These are phyloP conservation scores for Cordilura impudica DNA, from an alignment of 2,888 invertebrate genomes.

Conservation along the genomic window DNA sequence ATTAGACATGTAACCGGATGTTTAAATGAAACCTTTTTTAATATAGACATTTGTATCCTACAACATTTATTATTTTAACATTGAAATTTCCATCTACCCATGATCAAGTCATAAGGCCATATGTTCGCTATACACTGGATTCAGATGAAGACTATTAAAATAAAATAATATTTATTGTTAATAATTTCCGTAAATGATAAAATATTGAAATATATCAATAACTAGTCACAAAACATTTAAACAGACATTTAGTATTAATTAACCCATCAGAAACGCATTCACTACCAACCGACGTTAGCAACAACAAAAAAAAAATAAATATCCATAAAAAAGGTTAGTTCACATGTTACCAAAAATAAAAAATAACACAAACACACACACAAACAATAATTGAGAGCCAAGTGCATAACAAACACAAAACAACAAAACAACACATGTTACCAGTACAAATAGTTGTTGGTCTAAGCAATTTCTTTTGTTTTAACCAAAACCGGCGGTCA, in stretches of 20 bases:
- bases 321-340: slow-evolving; percentile 1
- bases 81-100: not conserved
- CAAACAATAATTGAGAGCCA: not conserved
- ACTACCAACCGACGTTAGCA: no score
- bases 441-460: no score
- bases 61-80: not conserved
- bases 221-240: slow-evolving; percentile 41
- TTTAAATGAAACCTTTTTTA: no score
- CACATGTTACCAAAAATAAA: not conserved
- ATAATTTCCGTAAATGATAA: slow-evolving; percentile 60
- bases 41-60: not conserved
- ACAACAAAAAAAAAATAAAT: no score
- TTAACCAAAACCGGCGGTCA: slow-evolving; percentile 59
- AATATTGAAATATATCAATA: slow-evolving; percentile 53
- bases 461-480: slow-evolving; percentile 34
- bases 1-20: no score
- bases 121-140: not conserved
- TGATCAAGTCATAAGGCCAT: not conserved
- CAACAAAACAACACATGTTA: slow-evolving; percentile 52
- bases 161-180: slow-evolving; percentile 50
- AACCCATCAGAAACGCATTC: slow-evolving; percentile 41
- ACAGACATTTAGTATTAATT: slow-evolving; percentile 54
- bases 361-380: no score
- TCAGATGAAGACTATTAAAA: slow-evolving; percentile 3
- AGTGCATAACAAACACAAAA: not conserved